Evolutionary conservation across 2,888 invertebrate species (phyloP).

Genomic region (Acanthacorydalis orientalis): DNA sequence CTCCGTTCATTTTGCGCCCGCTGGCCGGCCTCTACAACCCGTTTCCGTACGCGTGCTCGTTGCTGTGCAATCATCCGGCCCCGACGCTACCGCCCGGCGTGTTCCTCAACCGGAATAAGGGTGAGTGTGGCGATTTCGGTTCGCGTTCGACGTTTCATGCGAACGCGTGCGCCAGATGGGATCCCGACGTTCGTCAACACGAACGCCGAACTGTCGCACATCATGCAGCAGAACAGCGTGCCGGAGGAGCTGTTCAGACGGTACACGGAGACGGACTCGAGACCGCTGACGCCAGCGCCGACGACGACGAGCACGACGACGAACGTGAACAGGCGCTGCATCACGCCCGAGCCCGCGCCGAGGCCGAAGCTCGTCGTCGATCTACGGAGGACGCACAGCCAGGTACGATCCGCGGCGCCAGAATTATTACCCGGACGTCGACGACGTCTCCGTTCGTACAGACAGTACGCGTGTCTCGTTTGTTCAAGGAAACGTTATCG

Average conservation of each 20-base stretch:
- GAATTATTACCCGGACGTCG: too few relatives aligned
- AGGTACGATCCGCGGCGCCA: constrained; percentile 30
- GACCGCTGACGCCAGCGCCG: constrained; percentile 65
- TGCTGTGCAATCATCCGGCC: constrained; percentile 73
- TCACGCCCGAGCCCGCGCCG: constrained; percentile 53
- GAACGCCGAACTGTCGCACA: too few relatives aligned
- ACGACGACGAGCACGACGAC: constrained; percentile 59
- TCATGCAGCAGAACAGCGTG: constrained; percentile 16
- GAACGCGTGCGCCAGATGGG: too few relatives aligned
- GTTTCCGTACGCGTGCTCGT: constrained; percentile 61
- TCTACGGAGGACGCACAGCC: constrained; percentile 47
- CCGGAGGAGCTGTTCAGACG: constrained; percentile 59
- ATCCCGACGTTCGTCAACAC: neutral
- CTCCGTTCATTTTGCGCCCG: constrained; percentile 58
- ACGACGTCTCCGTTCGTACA: too few relatives aligned
- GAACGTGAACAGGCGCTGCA: constrained; percentile 40
- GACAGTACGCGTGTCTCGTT: too few relatives aligned
- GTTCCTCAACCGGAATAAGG: too few relatives aligned
- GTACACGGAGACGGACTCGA: constrained; percentile 72
- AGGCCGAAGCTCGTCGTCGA: constrained; percentile 57
- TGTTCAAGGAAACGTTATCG: constrained; percentile 30
- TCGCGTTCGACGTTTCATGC: too few relatives aligned
- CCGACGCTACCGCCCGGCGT: neutral
- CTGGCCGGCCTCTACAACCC: constrained; percentile 71
- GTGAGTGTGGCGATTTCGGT: too few relatives aligned